Evolutionary conservation across 2,888 invertebrate genomes (phyloP), one percentile per base, ranked within the genome.

Genomic region (Archips crataeganus): DNA sequence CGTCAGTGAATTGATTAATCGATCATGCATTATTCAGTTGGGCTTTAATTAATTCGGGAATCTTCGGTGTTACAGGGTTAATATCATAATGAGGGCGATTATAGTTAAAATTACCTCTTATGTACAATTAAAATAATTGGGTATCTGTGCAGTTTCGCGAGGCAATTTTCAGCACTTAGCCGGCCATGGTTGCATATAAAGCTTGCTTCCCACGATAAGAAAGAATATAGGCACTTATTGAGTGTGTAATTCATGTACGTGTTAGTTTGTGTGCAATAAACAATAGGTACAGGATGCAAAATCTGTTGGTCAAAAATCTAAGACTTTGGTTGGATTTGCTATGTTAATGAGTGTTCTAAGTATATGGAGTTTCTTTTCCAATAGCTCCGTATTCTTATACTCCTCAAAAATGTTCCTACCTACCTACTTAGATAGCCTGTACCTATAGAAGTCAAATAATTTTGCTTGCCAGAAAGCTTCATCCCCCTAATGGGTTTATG

Each of bases 11-110:
- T 85, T 84, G 84, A 88, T 89, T 84, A 87, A 87, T 87, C 84
- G 82, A 75, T 84, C 80, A 88, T 88, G 85, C 83, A 89, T 90
- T 84, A 90, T 88, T 87, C 86, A 88, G 78, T 77, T 80, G 81
- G 80, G 75, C 71, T 82, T 84, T 86, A 86, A 88, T 86, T 85
- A 85, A 83, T 81, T 81, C 73, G 70, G 76, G 71, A 72, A 70
- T 77, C 77, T 76, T 71, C 68, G 61, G 74, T 75, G 75, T 76
- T 71, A 34, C 66, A 75, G 15, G 64, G 65, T 66, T 73, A 75
- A 78, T 79, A 77, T 77, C 75, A 73, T 83, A 85, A 85, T 84
- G 78, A 77, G 73, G 73, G 75, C 76, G 78, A 83, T 85, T 85
- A 83, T 79, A 83, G 65, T 6, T 34, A 80, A 84, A 84, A 83